Percentiles rank a stretch among this genome's conserved stretches.
Evolutionary conservation across 2,797 vertebrate species (phyloP).

Genomic region (Melanotaenia boesemani): DNA sequence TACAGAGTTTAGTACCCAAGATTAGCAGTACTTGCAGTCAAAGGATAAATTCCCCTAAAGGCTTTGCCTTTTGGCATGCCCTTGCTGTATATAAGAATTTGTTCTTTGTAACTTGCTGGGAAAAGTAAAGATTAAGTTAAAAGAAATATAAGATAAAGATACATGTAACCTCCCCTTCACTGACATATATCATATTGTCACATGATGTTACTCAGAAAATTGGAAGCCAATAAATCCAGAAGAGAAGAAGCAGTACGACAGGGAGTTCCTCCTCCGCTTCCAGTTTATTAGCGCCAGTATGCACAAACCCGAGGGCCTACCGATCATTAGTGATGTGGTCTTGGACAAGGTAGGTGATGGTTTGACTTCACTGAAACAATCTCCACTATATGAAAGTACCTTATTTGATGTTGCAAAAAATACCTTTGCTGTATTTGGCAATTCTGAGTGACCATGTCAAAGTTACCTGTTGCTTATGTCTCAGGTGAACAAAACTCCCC

Average conservation of each 20-base stretch:
- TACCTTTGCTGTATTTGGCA: background rate
- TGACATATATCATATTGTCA: background rate
- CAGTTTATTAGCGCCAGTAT: constrained; percentile 95
- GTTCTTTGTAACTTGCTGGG: background rate
- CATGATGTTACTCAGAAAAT: constrained; percentile 77
- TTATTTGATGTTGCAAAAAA: background rate
- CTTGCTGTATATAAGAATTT: background rate
- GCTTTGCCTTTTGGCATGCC: background rate
- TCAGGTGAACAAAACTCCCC: constrained; percentile 94
- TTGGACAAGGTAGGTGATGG: constrained; percentile 91
- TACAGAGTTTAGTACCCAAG: background rate
- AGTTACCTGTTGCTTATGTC: background rate
- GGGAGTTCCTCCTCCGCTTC: constrained; percentile 94
- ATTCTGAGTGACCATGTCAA: background rate
- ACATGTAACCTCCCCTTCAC: background rate
- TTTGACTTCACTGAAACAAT: background rate
- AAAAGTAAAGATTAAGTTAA: background rate
- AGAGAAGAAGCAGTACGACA: constrained; percentile 94
- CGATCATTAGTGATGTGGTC: constrained; percentile 94
- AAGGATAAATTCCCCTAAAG: background rate
- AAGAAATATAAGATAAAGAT: background rate
- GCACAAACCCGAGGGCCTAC: constrained; percentile 96
- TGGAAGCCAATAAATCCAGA: constrained; percentile 96
- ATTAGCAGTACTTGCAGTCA: background rate
- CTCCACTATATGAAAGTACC: background rate